Evolutionary conservation across 2,113 vertebrate species (phyloP).

Genomic region (Smithornis capensis): DNA sequence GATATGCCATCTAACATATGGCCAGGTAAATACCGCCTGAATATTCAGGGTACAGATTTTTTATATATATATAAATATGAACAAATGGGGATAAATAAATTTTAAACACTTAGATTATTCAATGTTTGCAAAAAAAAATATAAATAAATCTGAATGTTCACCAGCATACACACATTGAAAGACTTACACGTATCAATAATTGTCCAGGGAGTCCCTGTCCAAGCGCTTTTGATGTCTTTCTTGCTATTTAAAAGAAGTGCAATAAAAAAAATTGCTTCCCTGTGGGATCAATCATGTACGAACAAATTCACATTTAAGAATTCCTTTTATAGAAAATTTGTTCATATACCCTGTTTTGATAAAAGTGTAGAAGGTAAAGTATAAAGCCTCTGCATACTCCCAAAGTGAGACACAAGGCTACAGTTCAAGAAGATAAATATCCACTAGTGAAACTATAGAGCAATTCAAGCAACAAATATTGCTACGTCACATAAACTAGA

Average conservation of each 20-base stretch:
- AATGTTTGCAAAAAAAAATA: slow-evolving; percentile 84
- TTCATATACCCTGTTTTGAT: slow-evolving; percentile 98
- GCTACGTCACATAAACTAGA: slow-evolving; percentile 94
- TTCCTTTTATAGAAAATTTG: slow-evolving; percentile 83
- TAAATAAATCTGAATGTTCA: slow-evolving; percentile 95
- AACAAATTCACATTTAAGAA: slow-evolving; percentile 95
- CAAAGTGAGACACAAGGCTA: slow-evolving; percentile 71
- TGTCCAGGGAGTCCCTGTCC: slow-evolving; percentile 81
- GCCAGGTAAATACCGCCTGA: slow-evolving; percentile 78
- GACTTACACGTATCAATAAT: slow-evolving; percentile 81
- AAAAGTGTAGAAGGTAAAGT: slow-evolving; percentile 80
- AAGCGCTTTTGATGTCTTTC: slow-evolving; percentile 83
- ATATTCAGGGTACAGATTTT: slow-evolving; percentile 82
- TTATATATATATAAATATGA: slow-evolving; percentile 84
- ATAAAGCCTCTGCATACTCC: slow-evolving; percentile 75
- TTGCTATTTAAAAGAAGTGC: slow-evolving; percentile 90
- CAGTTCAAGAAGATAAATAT: slow-evolving; percentile 80
- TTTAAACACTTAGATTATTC: slow-evolving; percentile 88
- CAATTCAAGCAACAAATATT: slow-evolving; percentile 89
- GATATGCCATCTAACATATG: slow-evolving; percentile 77
- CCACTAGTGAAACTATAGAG: slow-evolving; percentile 80
- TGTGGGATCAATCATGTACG: slow-evolving; percentile 87
- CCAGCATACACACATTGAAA: slow-evolving; percentile 87
- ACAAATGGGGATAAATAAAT: slow-evolving; percentile 92
- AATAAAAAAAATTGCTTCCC: slow-evolving; percentile 92